Base-by-base conservation (phyloP, 2,113 vertebrate genomes). In the Camarhynchus parvulus region DNA sequence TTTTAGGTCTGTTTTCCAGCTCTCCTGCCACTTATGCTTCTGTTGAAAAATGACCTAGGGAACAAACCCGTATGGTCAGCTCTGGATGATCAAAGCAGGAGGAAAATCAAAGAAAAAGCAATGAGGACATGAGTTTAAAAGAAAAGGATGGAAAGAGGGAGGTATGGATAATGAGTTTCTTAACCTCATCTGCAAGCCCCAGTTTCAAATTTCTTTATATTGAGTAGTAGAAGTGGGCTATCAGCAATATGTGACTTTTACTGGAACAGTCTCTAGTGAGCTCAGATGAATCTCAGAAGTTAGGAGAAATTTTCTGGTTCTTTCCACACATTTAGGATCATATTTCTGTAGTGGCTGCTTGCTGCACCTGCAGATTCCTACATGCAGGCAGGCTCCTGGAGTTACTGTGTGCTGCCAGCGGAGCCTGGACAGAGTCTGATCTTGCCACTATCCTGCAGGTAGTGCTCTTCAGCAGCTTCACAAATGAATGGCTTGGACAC, bases 31-130 rank as follows among this genome's bases (percentile, higher is more conserved):
- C 28, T 92, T 82, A n/a, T 5, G 30, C 41, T 84, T 84, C 67
- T 50, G 23, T 77, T 83, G 72, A 79, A 88, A 94, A 35, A 74
- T 69, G 55, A 41, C 41, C 49, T 69, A 37, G 30, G 33, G 53
- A 83, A 50, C 30, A 86, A 94, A 86, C 44, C 24, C 0, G 0
- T 77, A 18, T 44, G 63, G 85, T 73, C 63, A 90, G 59, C 33
- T 91, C 56, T 59, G 64, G 63, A n/a, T 61, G 62, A 91, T 93
- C 75, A 93, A 70, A 94, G 72, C 58, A 61, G 78, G 27, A 62
- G 82, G 85, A 87, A 70, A 95, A 92, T 92, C 52, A 89, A 96
- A 95, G 55, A 39, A 82, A 91, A 85, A 86, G 15, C 25, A 79
- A n/a, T 20, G 41, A 89, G 86, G 55, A 53, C 20, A 2, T n/a